phyloP scores from a whole-genome alignment of 2,888 invertebrate genomes.

The Phaedon cochleariae region DNA sequence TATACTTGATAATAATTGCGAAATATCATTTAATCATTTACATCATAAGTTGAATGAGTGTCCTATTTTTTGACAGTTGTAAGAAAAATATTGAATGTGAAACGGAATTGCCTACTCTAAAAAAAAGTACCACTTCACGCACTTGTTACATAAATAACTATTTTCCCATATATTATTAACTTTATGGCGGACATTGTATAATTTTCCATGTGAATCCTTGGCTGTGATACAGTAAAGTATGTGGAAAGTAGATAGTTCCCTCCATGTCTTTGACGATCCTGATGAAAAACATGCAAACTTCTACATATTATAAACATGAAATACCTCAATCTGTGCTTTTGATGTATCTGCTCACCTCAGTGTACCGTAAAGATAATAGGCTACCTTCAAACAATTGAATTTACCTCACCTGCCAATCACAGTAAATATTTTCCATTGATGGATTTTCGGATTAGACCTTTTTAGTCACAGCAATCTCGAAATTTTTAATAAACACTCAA shows the following conservation, averaged over 20 bases:
- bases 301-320: conserved; percentile 48
- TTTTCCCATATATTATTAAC: no score
- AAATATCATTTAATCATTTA: no score
- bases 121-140: no score
- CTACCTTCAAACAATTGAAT: not conserved
- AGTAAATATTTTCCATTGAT: not conserved
- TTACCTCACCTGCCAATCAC: not conserved
- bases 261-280: conserved; percentile 54
- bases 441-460: not conserved
- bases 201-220: conserved; percentile 63
- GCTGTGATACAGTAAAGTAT: conserved; percentile 64
- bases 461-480: conserved; percentile 1
- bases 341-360: conserved; percentile 28
- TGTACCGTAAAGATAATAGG: not conserved
- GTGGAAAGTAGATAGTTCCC: conserved; percentile 60
- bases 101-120: no score
- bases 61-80: no score
- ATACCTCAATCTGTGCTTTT: conserved; percentile 58
- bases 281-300: conserved; percentile 42
- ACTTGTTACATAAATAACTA: no score
- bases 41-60: no score
- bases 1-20: no score
- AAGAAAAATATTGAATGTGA: no score
- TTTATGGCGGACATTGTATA: no score
- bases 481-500: not conserved